Conservation (phyloP, 2,888 invertebrate species). For the Oxyteleia sp. region DNA sequence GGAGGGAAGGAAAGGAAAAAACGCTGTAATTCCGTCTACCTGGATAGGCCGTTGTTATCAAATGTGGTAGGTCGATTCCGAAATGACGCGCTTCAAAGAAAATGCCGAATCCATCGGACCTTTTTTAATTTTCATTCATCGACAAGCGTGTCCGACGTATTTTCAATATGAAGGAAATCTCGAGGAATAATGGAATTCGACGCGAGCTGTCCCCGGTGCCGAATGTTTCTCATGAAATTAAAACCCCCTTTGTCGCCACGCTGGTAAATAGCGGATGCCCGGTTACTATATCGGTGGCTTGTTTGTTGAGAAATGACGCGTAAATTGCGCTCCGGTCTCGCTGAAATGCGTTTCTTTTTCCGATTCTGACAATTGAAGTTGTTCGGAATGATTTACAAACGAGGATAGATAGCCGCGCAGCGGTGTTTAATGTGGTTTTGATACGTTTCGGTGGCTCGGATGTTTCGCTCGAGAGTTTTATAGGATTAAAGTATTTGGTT, state of each 20-base stretch:
- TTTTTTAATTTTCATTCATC: constrained; percentile 48
- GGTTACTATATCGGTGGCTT: constrained; percentile 34
- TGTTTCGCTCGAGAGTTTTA: constrained; percentile 30
- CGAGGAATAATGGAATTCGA: constrained; percentile 45
- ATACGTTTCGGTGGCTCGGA: constrained; percentile 7
- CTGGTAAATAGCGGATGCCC: constrained; percentile 41
- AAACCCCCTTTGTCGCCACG: constrained; percentile 40
- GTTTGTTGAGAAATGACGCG: constrained; percentile 48
- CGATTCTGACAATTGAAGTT: constrained; percentile 1
- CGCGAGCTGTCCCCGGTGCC: constrained; percentile 28
- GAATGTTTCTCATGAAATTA: constrained; percentile 59
- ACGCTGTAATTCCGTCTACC: constrained; percentile 28
- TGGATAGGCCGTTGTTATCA: constrained; percentile 53
- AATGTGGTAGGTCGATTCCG: constrained; percentile 61
- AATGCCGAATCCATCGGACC: constrained; percentile 47
- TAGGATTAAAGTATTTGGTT: constrained; percentile 23
- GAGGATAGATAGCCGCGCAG: constrained; percentile 12
- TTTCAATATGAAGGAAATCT: constrained; percentile 61
- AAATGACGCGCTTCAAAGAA: constrained; percentile 51
- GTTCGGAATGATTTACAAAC: constrained; percentile 15
- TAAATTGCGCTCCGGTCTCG: constrained; percentile 10
- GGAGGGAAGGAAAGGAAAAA: too few relatives aligned
- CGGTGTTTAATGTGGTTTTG: constrained; percentile 27
- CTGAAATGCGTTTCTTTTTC: background rate
- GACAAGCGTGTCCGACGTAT: constrained; percentile 56